These are phyloP conservation scores for Phaedon cochleariae DNA, from an alignment of 2,888 invertebrate genomes.

Conservation along the genomic window DNA sequence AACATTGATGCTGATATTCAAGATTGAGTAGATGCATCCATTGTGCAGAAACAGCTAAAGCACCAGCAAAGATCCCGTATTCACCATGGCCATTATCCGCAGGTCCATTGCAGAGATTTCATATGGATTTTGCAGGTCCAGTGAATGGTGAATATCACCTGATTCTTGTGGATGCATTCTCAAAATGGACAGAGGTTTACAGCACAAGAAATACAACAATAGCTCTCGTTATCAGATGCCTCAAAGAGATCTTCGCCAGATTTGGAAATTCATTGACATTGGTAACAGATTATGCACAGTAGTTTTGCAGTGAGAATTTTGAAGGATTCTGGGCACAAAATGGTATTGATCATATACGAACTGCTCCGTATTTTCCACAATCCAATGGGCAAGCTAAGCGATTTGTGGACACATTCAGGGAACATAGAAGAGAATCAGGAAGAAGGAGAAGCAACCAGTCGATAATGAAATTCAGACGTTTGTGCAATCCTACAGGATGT, in stretches of 20 bases:
- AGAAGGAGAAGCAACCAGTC: neutral
- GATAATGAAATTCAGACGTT: too few relatives aligned
- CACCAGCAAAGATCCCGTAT: too few relatives aligned
- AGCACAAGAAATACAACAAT: neutral
- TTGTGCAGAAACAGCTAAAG: too few relatives aligned
- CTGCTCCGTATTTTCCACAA: neutral
- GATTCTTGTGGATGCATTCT: neutral
- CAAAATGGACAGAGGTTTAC: neutral
- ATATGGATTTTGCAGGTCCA: conserved; percentile 19
- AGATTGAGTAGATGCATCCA: too few relatives aligned
- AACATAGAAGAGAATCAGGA: neutral
- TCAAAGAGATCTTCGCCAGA: neutral
- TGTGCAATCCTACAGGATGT: too few relatives aligned
- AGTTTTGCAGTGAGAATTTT: neutral
- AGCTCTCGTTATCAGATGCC: too few relatives aligned
- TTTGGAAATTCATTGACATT: neutral
- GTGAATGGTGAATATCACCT: neutral
- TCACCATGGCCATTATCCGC: too few relatives aligned
- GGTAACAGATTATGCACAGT: neutral
- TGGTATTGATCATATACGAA: neutral
- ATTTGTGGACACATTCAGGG: conserved; percentile 1
- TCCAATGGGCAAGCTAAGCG: neutral
- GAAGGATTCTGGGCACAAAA: neutral
- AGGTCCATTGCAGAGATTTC: conserved; percentile 10
- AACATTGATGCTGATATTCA: too few relatives aligned